Base-by-base conservation (phyloP, 2,797 vertebrate species). In the Crenichthys baileyi region DNA sequence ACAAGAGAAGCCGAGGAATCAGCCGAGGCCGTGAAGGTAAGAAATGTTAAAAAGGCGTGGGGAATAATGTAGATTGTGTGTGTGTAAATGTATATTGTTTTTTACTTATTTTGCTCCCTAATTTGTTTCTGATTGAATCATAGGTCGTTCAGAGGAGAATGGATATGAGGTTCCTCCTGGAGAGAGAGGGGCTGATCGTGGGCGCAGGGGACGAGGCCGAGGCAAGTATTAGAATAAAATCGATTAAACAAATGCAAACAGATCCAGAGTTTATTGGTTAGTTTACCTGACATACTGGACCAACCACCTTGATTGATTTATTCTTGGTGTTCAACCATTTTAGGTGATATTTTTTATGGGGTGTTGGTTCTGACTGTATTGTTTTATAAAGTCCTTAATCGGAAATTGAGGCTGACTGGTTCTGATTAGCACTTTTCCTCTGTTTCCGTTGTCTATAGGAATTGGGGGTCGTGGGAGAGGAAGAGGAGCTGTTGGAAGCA, bases 111-210 rank as follows among this genome's bases (percentile, higher is more conserved):
- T 3, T 24, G 36, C 36, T 36, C 31, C 1, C 73, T 20, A 5
- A 1, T 79, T 58, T 83, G 13, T 73, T 76, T 82, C 13, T 72
- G 83, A 13, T 58, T 83, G 8, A 31, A 15, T 75, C 92, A 1
- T 90, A 98, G 98, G 96, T 87, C 93, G 96, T 87, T 79, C 92
- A 26, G 98, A 99, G 91, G 98, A 99, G 91, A 99, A 99, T 82
- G 98, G 97, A 50, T 96, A 98, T 92, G 97, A 98, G 81, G 95
- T 83, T 82, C 94, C 60, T 89, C 97, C 94, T 87, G 97, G 96
- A 83, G 97, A 98, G 70, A 96, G 95, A 84, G 94, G 96, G 51
- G 96, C 96, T 31, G 98, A 99, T 58, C 96, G 96, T 76, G 97
- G 97, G 65, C 97, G 97, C 46, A 95, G 97, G 75, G 95, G 96